Evolutionary conservation across 2,888 invertebrate species (phyloP).

Genomic region (Rotaria macrura): DNA sequence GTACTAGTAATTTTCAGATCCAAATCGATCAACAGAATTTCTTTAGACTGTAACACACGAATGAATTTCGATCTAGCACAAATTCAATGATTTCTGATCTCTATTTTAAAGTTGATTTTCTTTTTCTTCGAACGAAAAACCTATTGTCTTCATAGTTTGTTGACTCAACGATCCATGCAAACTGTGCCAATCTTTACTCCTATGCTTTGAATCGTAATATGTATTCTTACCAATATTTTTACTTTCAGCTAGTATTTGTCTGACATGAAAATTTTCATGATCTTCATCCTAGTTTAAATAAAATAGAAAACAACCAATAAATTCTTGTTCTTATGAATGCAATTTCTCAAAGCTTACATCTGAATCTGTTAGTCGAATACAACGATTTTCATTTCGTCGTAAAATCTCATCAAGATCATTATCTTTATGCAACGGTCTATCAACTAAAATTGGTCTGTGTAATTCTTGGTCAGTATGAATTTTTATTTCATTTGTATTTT

Average conservation of each 20-base stretch:
- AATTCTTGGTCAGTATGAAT: neutral
- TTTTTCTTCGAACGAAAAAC: too few relatives aligned
- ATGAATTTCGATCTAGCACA: too few relatives aligned
- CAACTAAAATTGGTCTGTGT: neutral
- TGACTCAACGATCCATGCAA: too few relatives aligned
- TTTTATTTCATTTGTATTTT: neutral
- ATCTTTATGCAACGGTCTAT: neutral
- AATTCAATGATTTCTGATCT: too few relatives aligned
- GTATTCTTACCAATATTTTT: neutral
- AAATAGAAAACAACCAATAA: too few relatives aligned
- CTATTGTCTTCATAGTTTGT: too few relatives aligned
- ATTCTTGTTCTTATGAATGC: neutral
- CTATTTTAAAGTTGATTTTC: too few relatives aligned
- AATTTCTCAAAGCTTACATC: neutral
- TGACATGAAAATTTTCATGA: neutral
- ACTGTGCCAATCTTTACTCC: too few relatives aligned
- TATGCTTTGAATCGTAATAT: too few relatives aligned
- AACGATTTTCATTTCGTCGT: constrained; percentile 14
- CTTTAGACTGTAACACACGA: too few relatives aligned
- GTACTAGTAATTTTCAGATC: too few relatives aligned
- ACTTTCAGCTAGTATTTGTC: neutral
- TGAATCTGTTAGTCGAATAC: constrained; percentile 14
- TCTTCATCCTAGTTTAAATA: neutral
- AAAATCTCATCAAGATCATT: neutral
- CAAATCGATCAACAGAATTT: too few relatives aligned